Evolutionary conservation across 92 coral and sea anemone genomes (phyloP).

Genomic region (Epizoanthus stellaris): DNA sequence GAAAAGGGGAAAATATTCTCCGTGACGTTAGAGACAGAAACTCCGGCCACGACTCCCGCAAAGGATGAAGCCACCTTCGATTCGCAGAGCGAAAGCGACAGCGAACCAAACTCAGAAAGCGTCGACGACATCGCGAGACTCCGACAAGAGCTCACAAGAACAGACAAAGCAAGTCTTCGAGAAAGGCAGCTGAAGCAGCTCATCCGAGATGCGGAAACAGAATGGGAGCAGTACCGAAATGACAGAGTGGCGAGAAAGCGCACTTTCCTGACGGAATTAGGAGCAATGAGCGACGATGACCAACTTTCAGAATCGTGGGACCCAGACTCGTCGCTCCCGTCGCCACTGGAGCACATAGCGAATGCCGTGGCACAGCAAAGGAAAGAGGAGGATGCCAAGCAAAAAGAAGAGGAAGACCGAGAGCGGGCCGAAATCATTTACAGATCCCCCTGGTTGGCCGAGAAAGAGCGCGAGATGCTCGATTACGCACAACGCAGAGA

Average conservation of each 20-base stretch:
- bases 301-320: not conserved
- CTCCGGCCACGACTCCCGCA: not conserved
- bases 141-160: slow-evolving; percentile 9
- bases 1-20: not conserved
- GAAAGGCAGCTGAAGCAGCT: not conserved
- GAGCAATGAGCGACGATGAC: not conserved
- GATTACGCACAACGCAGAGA: slow-evolving; percentile 1
- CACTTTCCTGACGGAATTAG: not conserved
- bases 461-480: too few species aligned
- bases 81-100: not conserved
- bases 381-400: not conserved
- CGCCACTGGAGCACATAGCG: slow-evolving; percentile 7
- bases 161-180: not conserved
- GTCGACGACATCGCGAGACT: slow-evolving; percentile 6
- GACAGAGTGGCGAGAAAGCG: not conserved
- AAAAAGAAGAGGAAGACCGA: not conserved
- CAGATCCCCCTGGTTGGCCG: too few species aligned
- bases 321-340: slow-evolving; percentile 16
- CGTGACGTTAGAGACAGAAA: slow-evolving; percentile 9
- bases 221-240: not conserved
- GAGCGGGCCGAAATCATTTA: not conserved
- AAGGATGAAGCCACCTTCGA: too few species aligned
- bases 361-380: not conserved
- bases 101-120: slow-evolving; percentile 1
- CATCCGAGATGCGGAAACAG: not conserved